phyloP scores from a whole-genome alignment of 1,140 invertebrate species.

The Batillaria attramentaria region DNA sequence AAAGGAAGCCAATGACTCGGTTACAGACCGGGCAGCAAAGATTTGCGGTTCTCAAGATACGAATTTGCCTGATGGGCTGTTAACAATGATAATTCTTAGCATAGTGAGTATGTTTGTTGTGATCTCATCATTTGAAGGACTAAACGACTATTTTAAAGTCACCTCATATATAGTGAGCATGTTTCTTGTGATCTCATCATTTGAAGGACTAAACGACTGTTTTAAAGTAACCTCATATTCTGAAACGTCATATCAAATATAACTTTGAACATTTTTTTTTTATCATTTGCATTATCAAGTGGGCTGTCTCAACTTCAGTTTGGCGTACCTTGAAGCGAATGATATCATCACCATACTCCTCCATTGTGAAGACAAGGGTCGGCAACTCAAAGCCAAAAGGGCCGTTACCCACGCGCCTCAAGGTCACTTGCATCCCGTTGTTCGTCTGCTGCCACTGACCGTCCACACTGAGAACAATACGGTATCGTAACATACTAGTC shows the following conservation, averaged over 20 bases:
- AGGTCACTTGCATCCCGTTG: neutral
- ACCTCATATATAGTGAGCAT: neutral
- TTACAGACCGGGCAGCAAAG: too few species aligned
- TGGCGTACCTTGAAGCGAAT: constrained; percentile 43
- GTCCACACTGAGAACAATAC: neutral
- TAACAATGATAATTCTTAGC: neutral
- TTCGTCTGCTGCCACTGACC: neutral
- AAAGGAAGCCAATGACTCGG: too few species aligned
- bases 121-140: neutral
- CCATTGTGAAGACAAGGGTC: constrained; percentile 35
- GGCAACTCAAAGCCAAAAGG: constrained; percentile 41
- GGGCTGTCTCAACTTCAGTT: neutral
- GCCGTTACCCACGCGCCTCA: constrained; percentile 13
- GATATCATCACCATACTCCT: constrained; percentile 42
- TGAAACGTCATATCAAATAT: neutral
- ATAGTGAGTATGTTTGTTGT: too few species aligned
- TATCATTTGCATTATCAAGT: neutral
- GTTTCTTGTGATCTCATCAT: neutral
- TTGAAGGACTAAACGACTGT: neutral
- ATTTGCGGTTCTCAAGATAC: neutral
- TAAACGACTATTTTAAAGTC: neutral
- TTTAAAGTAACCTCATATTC: neutral
- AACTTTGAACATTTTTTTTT: neutral
- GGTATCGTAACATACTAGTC: too few species aligned
- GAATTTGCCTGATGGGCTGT: neutral